A percentile compares a stretch with the other conserved stretches of the same genome.
Evolutionary conservation across 2,888 invertebrate genomes (phyloP).

Genomic region (Leptura quadrifasciata): DNA sequence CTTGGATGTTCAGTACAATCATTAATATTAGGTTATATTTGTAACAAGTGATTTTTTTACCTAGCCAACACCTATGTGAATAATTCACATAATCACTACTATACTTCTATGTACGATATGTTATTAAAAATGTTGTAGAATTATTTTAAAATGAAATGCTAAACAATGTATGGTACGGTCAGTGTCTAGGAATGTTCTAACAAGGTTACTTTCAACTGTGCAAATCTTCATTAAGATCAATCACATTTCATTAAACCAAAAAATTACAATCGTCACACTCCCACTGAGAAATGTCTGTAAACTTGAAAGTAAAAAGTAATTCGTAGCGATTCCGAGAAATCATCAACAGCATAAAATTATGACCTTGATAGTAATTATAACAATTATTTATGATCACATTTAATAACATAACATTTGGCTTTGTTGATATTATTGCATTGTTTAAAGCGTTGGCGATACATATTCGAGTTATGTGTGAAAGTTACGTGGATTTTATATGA

Average conservation of each 20-base stretch:
- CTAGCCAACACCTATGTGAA: background rate
- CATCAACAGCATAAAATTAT: constrained; percentile 21
- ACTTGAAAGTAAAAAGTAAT: constrained; percentile 8
- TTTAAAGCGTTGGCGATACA: constrained; percentile 10
- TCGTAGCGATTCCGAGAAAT: constrained; percentile 32
- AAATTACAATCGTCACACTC: constrained; percentile 28
- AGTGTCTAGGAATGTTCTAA: constrained; percentile 1
- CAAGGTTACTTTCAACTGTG: constrained; percentile 20
- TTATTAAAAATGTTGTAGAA: background rate
- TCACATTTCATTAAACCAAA: constrained; percentile 32
- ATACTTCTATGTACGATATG: background rate
- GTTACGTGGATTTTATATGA: background rate
- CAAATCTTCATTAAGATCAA: constrained; percentile 24
- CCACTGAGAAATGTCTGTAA: constrained; percentile 23
- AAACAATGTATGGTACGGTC: background rate
- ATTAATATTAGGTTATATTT: constrained; percentile 14
- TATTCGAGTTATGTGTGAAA: background rate
- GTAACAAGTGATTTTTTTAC: background rate
- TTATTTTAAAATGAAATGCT: background rate
- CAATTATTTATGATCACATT: constrained; percentile 28
- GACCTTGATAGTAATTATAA: constrained; percentile 39
- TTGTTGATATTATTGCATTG: constrained; percentile 3
- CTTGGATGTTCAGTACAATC: constrained; percentile 10
- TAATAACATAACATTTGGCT: constrained; percentile 17
- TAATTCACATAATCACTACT: too few relatives aligned